Evolutionary conservation across 35 echinoderm and acorn worm genomes (phyloP).

Genomic region (Heliocidaris erythrogramma): DNA sequence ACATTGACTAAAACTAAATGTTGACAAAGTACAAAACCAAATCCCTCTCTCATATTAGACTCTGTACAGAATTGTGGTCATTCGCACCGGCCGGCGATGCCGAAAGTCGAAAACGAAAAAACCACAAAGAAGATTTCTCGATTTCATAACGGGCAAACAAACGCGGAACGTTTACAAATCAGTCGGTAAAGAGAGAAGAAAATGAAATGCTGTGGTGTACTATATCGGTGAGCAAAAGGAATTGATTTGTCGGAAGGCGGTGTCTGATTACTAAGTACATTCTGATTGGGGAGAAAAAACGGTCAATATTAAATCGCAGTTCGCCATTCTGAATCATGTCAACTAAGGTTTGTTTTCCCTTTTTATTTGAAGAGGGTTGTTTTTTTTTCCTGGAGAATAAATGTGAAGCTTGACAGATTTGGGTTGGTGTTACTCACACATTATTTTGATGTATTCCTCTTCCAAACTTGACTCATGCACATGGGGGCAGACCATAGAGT

Average conservation of each 20-base stretch:
- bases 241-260: slow-evolving; percentile 27
- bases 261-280: slow-evolving; percentile 8
- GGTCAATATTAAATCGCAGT: not conserved
- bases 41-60: not conserved
- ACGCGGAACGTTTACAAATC: slow-evolving; percentile 13
- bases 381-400: not conserved
- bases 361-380: not conserved
- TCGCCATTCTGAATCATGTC: not conserved
- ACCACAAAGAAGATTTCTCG: not conserved
- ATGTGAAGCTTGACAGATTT: not conserved
- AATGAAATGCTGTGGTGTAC: not conserved
- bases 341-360: not conserved
- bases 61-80: not conserved
- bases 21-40: not conserved
- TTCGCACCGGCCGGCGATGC: not conserved
- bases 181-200: slow-evolving; percentile 3
- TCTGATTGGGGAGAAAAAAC: slow-evolving; percentile 21
- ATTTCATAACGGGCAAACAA: slow-evolving; percentile 20
- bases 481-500: too few relatives aligned
- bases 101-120: slow-evolving; percentile 10
- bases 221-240: not conserved
- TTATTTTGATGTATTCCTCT: not conserved
- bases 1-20: not conserved
- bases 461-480: not conserved
- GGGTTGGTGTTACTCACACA: not conserved